Percentiles rank a stretch among this genome's conserved stretches.
Evolutionary conservation across 2,888 invertebrate species (phyloP).

Genomic region (Augiades crinisus): DNA sequence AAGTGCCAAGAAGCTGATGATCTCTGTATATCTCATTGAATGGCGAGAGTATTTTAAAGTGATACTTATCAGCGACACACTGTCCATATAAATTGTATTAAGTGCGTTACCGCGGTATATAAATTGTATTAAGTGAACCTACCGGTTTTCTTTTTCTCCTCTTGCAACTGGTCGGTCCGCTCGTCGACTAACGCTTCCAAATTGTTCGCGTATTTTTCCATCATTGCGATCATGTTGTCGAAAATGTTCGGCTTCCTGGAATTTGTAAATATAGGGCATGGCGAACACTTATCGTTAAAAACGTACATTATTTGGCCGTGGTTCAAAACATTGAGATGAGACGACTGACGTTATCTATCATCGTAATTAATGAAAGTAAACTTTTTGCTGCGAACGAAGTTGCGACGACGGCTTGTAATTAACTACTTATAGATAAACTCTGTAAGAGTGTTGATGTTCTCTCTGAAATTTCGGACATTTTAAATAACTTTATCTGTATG

Average conservation of each 20-base stretch:
- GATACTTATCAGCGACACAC: conserved; percentile 1
- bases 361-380: conserved; percentile 12
- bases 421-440: no score
- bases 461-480: not conserved
- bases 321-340: conserved; percentile 14
- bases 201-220: conserved; percentile 98
- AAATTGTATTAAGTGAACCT: conserved; percentile 27
- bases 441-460: not conserved
- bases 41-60: conserved; percentile 7
- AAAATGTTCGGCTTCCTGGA: conserved; percentile 96
- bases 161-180: conserved; percentile 94
- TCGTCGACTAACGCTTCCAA: conserved; percentile 96
- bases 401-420: not conserved
- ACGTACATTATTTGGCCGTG: conserved; percentile 16
- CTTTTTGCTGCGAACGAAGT: not conserved
- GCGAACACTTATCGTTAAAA: conserved; percentile 13
- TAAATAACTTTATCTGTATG: no score
- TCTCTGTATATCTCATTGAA: not conserved
- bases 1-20: not conserved
- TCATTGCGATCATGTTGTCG: conserved; percentile 98
- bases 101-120: conserved; percentile 2
- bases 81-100: conserved; percentile 10
- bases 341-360: conserved; percentile 7
- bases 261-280: conserved; percentile 24
- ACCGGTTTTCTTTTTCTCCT: conserved; percentile 98